These are phyloP conservation scores for Podotricha telesiphe DNA, from an alignment of 2,888 invertebrate genomes.

Conservation along the genomic window DNA sequence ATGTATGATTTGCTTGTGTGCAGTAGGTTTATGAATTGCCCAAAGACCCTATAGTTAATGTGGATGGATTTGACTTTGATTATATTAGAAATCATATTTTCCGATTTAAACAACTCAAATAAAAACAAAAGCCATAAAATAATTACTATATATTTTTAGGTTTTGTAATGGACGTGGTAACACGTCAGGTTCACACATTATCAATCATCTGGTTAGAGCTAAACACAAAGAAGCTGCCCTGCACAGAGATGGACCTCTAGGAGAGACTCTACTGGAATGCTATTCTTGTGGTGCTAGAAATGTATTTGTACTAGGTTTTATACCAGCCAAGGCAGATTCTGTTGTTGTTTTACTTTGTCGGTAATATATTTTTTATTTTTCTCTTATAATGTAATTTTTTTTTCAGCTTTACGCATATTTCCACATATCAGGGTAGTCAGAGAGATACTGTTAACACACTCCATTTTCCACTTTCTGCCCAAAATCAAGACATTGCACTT, in stretches of 20 bases:
- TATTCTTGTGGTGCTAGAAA: constrained; percentile 99
- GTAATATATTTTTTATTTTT: constrained; percentile 56
- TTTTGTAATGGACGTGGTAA: constrained; percentile 99
- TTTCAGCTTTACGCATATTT: too few relatives aligned
- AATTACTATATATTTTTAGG: constrained; percentile 49
- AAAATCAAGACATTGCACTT: too few relatives aligned
- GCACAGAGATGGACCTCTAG: constrained; percentile 98
- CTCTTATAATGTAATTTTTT: too few relatives aligned
- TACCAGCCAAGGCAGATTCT: constrained; percentile 99
- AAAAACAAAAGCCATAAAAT: not conserved
- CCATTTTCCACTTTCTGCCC: too few relatives aligned
- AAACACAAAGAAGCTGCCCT: constrained; percentile 99
- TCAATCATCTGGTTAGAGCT: constrained; percentile 99
- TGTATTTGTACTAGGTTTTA: constrained; percentile 99
- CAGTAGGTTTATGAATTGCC: too few relatives aligned
- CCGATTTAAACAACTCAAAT: not conserved
- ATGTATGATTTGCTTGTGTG: too few relatives aligned
- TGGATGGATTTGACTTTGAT: too few relatives aligned
- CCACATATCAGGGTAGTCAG: too few relatives aligned
- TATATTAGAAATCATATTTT: not conserved
- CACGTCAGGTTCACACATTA: constrained; percentile 98
- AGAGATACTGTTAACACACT: too few relatives aligned
- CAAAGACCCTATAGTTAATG: too few relatives aligned
- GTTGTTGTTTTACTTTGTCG: constrained; percentile 98
- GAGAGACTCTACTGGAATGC: constrained; percentile 98